Evolutionary conservation across 1,140 invertebrate species (phyloP), one percentile per base, ranked within the genome.

Genomic region (Drepana arcuata): DNA sequence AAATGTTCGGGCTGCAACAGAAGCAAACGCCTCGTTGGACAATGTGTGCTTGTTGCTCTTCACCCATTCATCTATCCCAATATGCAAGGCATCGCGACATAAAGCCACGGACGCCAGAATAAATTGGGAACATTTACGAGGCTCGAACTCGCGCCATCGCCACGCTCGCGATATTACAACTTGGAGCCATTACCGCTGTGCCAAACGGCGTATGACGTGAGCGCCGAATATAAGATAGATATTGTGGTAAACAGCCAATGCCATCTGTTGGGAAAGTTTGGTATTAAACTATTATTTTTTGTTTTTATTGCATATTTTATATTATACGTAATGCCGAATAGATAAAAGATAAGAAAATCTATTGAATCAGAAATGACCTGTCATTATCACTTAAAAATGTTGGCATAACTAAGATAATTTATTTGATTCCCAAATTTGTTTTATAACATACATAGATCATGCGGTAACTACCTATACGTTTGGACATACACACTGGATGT

Each of bases 1-100:
- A 60, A 42, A 44, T 77, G 68, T 78, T 34, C 56, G 68, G 68
- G 62, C 59, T 63, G 54, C 60, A 65, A 78, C 73, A 74, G 70
- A 78, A 78, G 66, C 55, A 46, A 49, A 51, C 51, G 52, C 60
- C 68, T 53, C 63, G 45, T 55, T 57, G 59, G 64, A 65, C 66
- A 31, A 41, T 59, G 41, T 47, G 57, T 59, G 67, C 73, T 78
- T 74, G 73, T 78, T 78, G 73, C 73, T 61, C 46, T 55, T 58
- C 66, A 63, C 59, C 70, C 58, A 63, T 61, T 35, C 3, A 38
- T 78, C 41, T 78, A 65, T 70, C 70, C 73, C 72, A 64, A 40
- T 26, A 48, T 50, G 51, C 41, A 49, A 56, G 52, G 63, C 57
- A 55, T 31, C 51, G 48, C 24, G 41, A 63, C 60, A 58, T 26